Base-by-base conservation (phyloP, 2,888 invertebrate species). In the Athalia cordata region DNA sequence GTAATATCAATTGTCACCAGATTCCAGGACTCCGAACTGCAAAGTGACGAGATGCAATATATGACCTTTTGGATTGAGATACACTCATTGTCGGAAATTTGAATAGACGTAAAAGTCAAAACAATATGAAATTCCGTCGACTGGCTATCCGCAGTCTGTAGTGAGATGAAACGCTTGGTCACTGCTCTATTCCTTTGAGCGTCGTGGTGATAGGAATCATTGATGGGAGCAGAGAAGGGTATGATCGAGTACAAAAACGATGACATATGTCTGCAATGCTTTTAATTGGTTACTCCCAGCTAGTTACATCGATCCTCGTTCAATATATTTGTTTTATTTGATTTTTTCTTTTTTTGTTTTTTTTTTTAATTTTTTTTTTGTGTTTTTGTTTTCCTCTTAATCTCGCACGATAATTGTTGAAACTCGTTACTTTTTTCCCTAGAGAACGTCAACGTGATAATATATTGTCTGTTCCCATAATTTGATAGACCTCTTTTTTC, bases 201-300 rank as follows among this genome's bases (percentile, higher is more conserved):
- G 47, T 47, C 61, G 4, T 5, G 29, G 2, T 29, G 29, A 29
- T 29, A 2, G 29, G 2, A 29, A 29, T 29, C 29, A 29, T 29
- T 29, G 29, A 29, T 29, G 2, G 29, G 29, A 29, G 29, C 29
- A 29, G n/a, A 49, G 61, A 7, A 59, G 50, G 29, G 75, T 5
- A 15, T 62, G 49, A 50, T 29, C 50, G 52, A 62, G 50, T n/a
- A 75, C 15, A 29, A 15, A n/a, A 61, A 9, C 43, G 29, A 29
- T 7, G 6, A 49, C 50, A 47, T 75, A 75, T 84, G 83, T 83
- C 85, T 86, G 87, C 85, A 85, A 85, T 88, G 83, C 84, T 84
- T 88, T 87, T 86, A 87, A 85, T 87, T 85, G 83, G 81, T 85
- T 83, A 84, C 85, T 83, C 85, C 82, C 84, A 84, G 84, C 75